A percentile compares a stretch with the other conserved stretches of the same genome.
phyloP scores from a whole-genome alignment of 2,888 invertebrate genomes.

The Rotaria socialis region DNA sequence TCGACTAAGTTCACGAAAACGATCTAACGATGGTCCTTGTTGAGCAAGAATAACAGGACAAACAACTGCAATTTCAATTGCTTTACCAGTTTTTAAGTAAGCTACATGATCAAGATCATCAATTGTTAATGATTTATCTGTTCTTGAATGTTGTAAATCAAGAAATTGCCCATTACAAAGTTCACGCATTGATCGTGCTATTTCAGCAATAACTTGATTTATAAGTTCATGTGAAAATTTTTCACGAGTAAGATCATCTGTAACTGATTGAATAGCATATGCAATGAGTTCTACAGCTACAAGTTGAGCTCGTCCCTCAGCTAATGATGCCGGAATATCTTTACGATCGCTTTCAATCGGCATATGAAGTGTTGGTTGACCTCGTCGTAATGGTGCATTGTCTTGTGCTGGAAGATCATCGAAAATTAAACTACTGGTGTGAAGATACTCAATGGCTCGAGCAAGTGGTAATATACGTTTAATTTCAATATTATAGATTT shows the following conservation, averaged over 20 bases:
- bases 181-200: neutral
- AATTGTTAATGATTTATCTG: neutral
- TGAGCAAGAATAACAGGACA: neutral
- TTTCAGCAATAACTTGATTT: neutral
- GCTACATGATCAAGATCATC: neutral
- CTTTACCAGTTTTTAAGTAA: constrained; percentile 11
- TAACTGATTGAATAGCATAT: neutral
- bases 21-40: neutral
- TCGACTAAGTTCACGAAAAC: neutral
- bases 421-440: constrained; percentile 4
- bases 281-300: neutral
- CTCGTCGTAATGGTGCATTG: constrained; percentile 4
- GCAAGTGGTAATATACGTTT: constrained; percentile 7
- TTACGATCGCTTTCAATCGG: neutral
- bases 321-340: neutral
- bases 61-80: neutral
- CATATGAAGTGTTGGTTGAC: neutral
- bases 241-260: neutral
- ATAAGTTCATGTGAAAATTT: neutral
- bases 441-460: constrained; percentile 20
- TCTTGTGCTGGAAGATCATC: constrained; percentile 37
- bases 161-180: neutral
- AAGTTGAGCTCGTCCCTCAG: constrained; percentile 1
- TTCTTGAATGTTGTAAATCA: neutral
- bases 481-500: neutral